These are phyloP conservation scores for Diabrotica undecimpunctata DNA, from an alignment of 1,140 invertebrate species.

Conservation along the genomic window DNA sequence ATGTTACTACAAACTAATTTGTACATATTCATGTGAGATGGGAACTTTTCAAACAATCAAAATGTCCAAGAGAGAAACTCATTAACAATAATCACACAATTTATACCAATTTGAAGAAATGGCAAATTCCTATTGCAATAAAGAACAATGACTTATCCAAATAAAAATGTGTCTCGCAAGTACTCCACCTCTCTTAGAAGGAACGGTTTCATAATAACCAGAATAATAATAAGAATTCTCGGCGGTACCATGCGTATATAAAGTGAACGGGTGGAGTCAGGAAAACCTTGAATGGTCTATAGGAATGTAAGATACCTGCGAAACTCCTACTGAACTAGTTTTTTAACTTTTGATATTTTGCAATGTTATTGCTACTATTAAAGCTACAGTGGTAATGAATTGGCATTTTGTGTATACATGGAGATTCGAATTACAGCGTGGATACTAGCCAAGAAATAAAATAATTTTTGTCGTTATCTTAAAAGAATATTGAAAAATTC, in stretches of 20 bases:
- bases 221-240: neutral
- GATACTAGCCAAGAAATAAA: no score
- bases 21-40: no score
- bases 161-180: conserved; percentile 1
- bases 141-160: neutral
- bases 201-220: conserved; percentile 8
- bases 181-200: conserved; percentile 5
- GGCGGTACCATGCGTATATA: neutral
- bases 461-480: no score
- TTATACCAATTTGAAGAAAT: no score
- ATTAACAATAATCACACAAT: no score
- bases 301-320: conserved; percentile 18
- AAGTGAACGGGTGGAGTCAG: conserved; percentile 26
- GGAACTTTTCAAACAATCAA: no score
- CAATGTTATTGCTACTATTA: neutral
- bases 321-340: conserved; percentile 22
- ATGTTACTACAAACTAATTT: no score
- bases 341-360: conserved; percentile 13
- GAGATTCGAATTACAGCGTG: no score
- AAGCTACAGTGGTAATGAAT: neutral
- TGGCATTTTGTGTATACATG: neutral
- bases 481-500: no score
- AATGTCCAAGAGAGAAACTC: no score
- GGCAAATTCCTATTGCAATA: no score
- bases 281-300: conserved; percentile 25